Conservation (phyloP, 1,140 invertebrate species). For the Maniola jurtina region DNA sequence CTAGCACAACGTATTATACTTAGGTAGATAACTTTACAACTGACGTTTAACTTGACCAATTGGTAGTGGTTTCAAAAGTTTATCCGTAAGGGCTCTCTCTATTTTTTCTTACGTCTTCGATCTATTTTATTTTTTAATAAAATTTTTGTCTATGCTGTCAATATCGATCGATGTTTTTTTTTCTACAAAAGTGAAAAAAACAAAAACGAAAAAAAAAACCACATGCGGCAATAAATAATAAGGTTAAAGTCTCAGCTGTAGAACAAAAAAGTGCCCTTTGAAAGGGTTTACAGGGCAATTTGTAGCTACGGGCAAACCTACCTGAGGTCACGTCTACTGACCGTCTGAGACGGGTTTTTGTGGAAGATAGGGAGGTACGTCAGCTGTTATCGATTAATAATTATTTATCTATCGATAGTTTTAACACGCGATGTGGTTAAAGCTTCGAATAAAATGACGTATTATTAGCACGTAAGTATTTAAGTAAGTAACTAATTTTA, state of each 20-base stretch:
- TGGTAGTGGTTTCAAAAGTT: too few species aligned
- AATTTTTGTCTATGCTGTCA: not conserved
- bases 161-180: not conserved
- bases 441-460: too few species aligned
- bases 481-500: too few species aligned
- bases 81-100: too few species aligned
- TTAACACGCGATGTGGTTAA: not conserved
- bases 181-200: not conserved
- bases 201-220: not conserved
- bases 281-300: constrained; percentile 9
- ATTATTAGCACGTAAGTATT: too few species aligned
- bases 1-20: too few species aligned
- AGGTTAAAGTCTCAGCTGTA: not conserved
- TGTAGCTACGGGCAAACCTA: constrained; percentile 30
- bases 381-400: constrained; percentile 10
- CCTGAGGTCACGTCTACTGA: constrained; percentile 48
- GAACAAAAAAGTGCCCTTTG: constrained; percentile 7
- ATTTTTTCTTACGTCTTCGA: too few species aligned
- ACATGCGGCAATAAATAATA: not conserved
- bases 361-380: constrained; percentile 17
- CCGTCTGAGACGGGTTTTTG: constrained; percentile 41
- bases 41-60: too few species aligned
- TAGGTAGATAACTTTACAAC: too few species aligned
- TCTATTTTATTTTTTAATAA: too few species aligned
- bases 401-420: not conserved